Base-by-base conservation (phyloP, 1,140 invertebrate genomes). In the Dreissena polymorpha region DNA sequence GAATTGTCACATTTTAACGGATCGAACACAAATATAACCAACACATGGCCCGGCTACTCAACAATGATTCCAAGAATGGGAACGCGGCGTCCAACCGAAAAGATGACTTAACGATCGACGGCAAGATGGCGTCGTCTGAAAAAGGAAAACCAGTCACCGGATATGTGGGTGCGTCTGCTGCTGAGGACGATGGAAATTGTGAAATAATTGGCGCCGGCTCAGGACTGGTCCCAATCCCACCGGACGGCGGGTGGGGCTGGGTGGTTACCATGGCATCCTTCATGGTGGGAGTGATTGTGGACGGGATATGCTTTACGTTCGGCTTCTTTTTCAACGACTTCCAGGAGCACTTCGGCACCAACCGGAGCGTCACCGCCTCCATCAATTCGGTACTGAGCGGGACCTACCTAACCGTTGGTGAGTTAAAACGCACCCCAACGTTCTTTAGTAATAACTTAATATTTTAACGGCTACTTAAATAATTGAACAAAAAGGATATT, bases 231-330 rank as follows among this genome's bases (percentile, higher is more conserved):
- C 84, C 85, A 0, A 73, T 81, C 5, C 95, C 96, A 5, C 96
- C 96, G 0, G 96, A 97, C 86, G 97, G 97, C 27, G 97, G 96
- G 21, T 97, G 81, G 94, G 97, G 89, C 94, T 98, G 69, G 96
- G 95, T 91, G 94, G 94, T 91, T 0, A 97, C 98, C 0, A 91
- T 96, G 7, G 95, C 97, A 0, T 96, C 97, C 0, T 98, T 98
- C 90, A 95, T 97, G 93, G 96, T 97, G 67, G 98, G 98, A 90
- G 93, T 98, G 25, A 97, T 98, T 83, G 97, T 97, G 16, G 98
- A 99, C 92, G 98, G 97, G 23, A 95, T 98, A 14, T 97, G 97
- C 67, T 98, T 98, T 88, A 97, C 97, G 0, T 98, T 98, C 91
- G 98, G 98, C 0, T 93, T 98, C 0, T 94, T 99, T 18, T 97